Conservation (phyloP, 2,113 vertebrate species). For the Onychostruthus taczanowskii region DNA sequence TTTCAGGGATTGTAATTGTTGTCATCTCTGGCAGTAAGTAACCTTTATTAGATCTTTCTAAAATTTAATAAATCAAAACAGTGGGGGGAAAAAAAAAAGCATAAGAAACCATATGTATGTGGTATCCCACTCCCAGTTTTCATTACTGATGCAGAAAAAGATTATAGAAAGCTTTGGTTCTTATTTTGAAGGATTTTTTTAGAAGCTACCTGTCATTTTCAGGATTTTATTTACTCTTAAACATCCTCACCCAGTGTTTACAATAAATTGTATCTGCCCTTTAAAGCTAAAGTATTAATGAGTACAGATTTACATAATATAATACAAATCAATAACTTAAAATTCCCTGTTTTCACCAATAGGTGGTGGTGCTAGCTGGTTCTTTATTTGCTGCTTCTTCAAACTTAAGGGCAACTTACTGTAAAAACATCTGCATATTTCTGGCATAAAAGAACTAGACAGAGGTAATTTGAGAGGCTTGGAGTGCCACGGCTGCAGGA, state of each 20-base stretch:
- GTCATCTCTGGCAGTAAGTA: neutral
- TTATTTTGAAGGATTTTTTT: neutral
- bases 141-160: neutral
- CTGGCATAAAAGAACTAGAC: neutral
- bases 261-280: neutral
- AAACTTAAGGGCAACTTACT: neutral
- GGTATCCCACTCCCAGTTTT: neutral
- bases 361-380: constrained; percentile 58
- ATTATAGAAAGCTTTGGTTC: neutral
- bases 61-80: neutral
- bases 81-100: neutral
- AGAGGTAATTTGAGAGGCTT: rapidly evolving
- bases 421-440: neutral
- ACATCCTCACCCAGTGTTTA: neutral
- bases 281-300: neutral
- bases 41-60: neutral
- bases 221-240: neutral
- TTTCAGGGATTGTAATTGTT: neutral
- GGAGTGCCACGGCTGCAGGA: neutral
- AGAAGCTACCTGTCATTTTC: neutral
- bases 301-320: neutral
- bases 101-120: neutral
- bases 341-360: constrained; percentile 19
- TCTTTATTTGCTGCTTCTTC: neutral
- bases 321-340: neutral